Evolutionary conservation across 2,797 vertebrate genomes (phyloP), one percentile per base, ranked within the genome.

Genomic region (Antennarius maculatus): DNA sequence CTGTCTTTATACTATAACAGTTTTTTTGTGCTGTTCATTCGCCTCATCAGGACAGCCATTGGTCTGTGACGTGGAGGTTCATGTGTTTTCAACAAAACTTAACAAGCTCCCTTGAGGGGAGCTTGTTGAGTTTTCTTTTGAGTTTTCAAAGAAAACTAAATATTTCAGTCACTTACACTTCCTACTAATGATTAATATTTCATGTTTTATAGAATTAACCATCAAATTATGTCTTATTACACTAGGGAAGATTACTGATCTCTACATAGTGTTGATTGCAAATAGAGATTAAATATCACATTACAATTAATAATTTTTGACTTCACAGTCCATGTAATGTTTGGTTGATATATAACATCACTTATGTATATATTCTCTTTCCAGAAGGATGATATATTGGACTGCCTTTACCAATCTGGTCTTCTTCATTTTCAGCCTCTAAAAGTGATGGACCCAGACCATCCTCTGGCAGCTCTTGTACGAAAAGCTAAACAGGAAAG

Each of bases 361-460:
- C 10, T 52, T 27, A n/a, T 48, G 51, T 49, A 23, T 23, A 23
- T 46, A 10, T 46, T 1, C 27, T 28, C 0, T 9, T 31, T 43
- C 17, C 2, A n/a, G 46, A 12, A 41, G 51, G 5, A 55, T 43
- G 8, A 1, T 29, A 5, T 55, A 28, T 43, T 46, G n/a, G 51
- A 31, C 17, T 41, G 0, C 11, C n/a, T 55, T 55, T 23, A 10
- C 48, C n/a, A 49, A 56, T 39, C 5, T 66, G 6, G 1, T 14
- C 29, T 67, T 71, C 17, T 53, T 87, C 45, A 82, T 70, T 79
- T 76, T 27, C 77, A 99, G 97, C 98, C 98, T 77, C 84, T 99
- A 57, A 96, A 95, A 77, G 96, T 99, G 6, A 96, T 99, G 70
- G 98, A 99, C 78, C 98, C 97, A 0, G 97, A 99, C 88, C 97